Evolutionary conservation across 2,888 invertebrate genomes (phyloP).

Genomic region (Deilephila elpenor): DNA sequence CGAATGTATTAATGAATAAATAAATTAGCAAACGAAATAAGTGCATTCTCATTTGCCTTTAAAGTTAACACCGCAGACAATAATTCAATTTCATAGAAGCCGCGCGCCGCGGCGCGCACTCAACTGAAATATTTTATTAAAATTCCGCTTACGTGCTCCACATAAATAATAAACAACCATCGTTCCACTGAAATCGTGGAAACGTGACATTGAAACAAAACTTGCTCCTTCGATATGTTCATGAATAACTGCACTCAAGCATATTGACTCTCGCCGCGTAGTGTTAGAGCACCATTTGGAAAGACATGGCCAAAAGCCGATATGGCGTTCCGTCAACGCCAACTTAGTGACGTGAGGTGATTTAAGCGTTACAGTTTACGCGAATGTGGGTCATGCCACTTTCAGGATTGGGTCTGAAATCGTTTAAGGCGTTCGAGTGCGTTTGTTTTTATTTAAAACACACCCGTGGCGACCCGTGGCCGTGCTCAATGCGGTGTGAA

Average conservation of each 20-base stretch:
- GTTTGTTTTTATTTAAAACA: slow-evolving; percentile 70
- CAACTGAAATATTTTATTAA: slow-evolving; percentile 49
- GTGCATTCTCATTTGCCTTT: slow-evolving; percentile 40
- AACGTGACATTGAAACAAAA: slow-evolving; percentile 68
- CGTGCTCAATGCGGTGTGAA: slow-evolving; percentile 63
- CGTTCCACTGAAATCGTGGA: slow-evolving; percentile 60
- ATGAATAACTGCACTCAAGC: slow-evolving; percentile 40
- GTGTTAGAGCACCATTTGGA: slow-evolving; percentile 57
- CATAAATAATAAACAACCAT: slow-evolving; percentile 67
- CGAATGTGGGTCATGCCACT: slow-evolving; percentile 58
- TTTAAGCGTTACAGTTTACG: slow-evolving; percentile 61
- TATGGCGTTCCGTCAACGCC: slow-evolving; percentile 60
- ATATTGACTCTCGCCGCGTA: slow-evolving; percentile 48
- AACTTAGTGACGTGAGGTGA: slow-evolving; percentile 69
- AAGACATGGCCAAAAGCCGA: slow-evolving; percentile 46
- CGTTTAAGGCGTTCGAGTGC: slow-evolving; percentile 44
- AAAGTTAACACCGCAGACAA: slow-evolving; percentile 32
- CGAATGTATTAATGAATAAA: slow-evolving; percentile 30
- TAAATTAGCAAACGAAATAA: slow-evolving; percentile 35
- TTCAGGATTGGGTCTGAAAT: slow-evolving; percentile 60
- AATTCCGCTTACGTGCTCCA: slow-evolving; percentile 55
- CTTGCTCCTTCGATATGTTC: slow-evolving; percentile 53
- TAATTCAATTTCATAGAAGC: slow-evolving; percentile 31
- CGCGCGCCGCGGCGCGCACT: slow-evolving; percentile 18
- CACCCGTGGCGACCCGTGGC: slow-evolving; percentile 47